Evolutionary conservation across 2,888 invertebrate species (phyloP).

Genomic region (Stenoptilia bipunctidactyla): DNA sequence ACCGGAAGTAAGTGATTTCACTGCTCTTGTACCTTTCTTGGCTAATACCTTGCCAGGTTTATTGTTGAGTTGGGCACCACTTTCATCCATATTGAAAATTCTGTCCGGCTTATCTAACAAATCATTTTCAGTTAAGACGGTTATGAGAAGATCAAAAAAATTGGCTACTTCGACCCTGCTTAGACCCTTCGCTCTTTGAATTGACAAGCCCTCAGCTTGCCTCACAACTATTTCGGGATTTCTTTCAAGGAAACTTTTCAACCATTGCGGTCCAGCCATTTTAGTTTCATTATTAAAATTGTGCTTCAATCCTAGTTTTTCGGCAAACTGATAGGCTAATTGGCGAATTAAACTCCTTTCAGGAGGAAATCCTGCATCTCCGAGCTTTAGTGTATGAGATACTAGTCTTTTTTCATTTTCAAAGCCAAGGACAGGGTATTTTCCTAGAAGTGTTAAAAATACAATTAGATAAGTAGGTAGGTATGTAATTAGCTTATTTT

Average conservation of each 20-base stretch:
- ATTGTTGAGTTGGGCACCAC: conserved; percentile 32
- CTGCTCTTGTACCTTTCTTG: conserved; percentile 25
- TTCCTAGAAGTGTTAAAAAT: conserved; percentile 10
- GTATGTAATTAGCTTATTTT: no score
- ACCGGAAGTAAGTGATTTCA: conserved; percentile 23
- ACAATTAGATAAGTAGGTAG: no score
- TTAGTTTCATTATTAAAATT: conserved; percentile 19
- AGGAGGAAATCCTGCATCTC: conserved; percentile 19
- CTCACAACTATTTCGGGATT: conserved; percentile 4
- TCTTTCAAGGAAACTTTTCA: conserved; percentile 9
- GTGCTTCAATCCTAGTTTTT: conserved; percentile 13
- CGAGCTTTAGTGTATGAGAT: no score
- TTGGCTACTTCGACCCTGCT: neutral
- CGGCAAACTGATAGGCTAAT: conserved; percentile 17
- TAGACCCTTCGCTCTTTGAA: conserved; percentile 1
- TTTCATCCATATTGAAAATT: conserved; percentile 36
- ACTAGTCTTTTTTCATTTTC: no score
- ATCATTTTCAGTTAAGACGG: conserved; percentile 18
- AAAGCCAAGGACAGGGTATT: no score
- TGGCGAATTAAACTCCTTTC: conserved; percentile 16
- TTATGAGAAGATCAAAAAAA: conserved; percentile 11
- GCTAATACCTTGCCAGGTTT: conserved; percentile 30
- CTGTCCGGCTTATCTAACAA: conserved; percentile 20
- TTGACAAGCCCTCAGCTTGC: conserved; percentile 1
- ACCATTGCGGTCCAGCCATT: conserved; percentile 23